These are phyloP conservation scores for Alexandromys oeconomus DNA, from an alignment of 2,797 vertebrate species.

Conservation along the genomic window DNA sequence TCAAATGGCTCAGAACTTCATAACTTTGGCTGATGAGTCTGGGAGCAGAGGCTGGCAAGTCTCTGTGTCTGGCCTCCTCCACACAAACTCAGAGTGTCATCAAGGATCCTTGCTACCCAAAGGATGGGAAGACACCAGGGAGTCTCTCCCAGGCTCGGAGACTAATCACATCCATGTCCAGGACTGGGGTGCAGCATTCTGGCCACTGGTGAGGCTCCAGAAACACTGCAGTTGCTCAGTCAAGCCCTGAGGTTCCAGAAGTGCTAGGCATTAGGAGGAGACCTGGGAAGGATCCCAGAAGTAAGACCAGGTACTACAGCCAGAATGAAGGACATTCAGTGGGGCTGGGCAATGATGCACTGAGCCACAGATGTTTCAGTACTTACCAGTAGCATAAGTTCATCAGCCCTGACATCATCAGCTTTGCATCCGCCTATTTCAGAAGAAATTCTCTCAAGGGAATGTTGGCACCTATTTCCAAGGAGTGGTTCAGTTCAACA, in stretches of 20 bases:
- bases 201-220: background rate
- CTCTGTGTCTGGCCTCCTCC: background rate
- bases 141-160: background rate
- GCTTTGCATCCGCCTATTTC: background rate
- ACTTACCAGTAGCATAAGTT: background rate
- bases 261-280: background rate
- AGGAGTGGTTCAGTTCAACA: background rate
- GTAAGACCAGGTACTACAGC: background rate
- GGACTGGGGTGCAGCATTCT: background rate
- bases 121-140: background rate
- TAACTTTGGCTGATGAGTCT: slow-evolving; percentile 20
- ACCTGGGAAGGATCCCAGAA: background rate
- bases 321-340: too few relatives aligned
- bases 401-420: slow-evolving; percentile 13
- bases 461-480: background rate
- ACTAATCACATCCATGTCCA: background rate
- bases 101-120: background rate
- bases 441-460: slow-evolving; percentile 18
- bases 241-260: background rate
- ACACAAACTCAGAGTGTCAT: background rate
- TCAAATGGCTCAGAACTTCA: background rate
- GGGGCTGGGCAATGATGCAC: background rate
- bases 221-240: background rate
- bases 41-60: background rate
- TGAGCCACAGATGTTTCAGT: background rate